phyloP scores from a whole-genome alignment of 2,888 invertebrate genomes.

The Lycaena phlaeas region DNA sequence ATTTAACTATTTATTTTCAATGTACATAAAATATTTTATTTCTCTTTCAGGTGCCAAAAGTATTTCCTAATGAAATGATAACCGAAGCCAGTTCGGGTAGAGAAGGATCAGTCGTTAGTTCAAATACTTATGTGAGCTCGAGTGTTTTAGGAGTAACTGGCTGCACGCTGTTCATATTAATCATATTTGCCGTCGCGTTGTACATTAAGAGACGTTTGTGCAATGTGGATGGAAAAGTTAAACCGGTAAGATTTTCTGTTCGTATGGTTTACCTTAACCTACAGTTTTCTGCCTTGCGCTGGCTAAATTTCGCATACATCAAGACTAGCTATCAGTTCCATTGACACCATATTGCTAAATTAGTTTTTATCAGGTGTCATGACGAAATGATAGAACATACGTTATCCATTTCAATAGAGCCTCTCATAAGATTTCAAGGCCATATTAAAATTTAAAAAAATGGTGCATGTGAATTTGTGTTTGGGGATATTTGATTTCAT shows the following conservation, averaged over 20 bases:
- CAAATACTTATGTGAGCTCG: constrained; percentile 31
- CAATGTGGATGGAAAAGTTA: constrained; percentile 51
- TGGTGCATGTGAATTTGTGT: not conserved
- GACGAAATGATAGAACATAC: no score
- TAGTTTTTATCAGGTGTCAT: no score
- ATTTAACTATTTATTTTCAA: no score
- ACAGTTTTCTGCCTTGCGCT: constrained; percentile 9
- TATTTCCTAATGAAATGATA: constrained; percentile 26
- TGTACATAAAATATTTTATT: no score
- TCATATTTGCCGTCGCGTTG: constrained; percentile 35
- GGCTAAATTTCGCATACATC: constrained; percentile 2
- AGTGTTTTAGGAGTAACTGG: constrained; percentile 31
- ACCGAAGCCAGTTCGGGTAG: constrained; percentile 34
- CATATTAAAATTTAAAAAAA: no score
- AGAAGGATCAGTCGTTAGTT: constrained; percentile 29
- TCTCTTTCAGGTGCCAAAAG: not conserved
- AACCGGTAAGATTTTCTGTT: constrained; percentile 45
- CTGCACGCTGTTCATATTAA: constrained; percentile 36
- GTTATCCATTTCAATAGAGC: no score
- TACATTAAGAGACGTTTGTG: constrained; percentile 48
- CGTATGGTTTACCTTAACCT: constrained; percentile 8
- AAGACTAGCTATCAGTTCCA: not conserved
- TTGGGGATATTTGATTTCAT: not conserved
- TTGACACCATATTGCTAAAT: no score
- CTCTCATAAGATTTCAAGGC: no score